Evolutionary conservation across 2,797 vertebrate species (phyloP).

Genomic region (Melanotaenia maccullochi): DNA sequence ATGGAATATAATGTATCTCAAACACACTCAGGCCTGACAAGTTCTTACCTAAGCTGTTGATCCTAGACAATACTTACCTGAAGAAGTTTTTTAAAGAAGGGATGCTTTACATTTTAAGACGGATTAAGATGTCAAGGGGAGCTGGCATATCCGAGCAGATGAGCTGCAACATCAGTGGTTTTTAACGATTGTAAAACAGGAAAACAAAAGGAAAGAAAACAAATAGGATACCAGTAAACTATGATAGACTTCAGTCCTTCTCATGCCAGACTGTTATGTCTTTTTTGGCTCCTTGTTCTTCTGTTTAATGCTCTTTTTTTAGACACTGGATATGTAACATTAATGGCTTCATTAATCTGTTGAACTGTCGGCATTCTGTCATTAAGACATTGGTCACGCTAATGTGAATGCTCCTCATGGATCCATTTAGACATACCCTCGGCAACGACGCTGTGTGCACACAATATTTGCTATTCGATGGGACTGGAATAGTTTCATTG

Average conservation of each 20-base stretch:
- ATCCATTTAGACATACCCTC: not conserved
- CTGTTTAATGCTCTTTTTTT: not conserved
- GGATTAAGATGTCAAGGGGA: too few relatives aligned
- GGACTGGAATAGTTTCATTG: not conserved
- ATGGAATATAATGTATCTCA: constrained; percentile 23
- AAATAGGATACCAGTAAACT: not conserved
- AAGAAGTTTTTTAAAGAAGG: too few relatives aligned
- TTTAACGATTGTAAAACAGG: too few relatives aligned
- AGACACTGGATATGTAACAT: not conserved
- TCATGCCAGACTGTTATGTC: not conserved
- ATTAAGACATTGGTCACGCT: not conserved
- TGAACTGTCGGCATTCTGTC: not conserved
- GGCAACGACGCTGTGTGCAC: not conserved
- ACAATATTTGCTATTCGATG: not conserved
- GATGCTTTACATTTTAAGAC: too few relatives aligned
- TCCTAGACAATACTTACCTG: not conserved
- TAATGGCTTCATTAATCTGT: constrained; percentile 3
- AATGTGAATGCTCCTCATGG: not conserved
- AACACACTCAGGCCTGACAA: constrained; percentile 11
- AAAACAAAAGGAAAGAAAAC: not conserved
- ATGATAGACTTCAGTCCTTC: not conserved
- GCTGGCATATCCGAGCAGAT: too few relatives aligned
- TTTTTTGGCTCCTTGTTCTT: not conserved
- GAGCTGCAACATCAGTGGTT: too few relatives aligned
- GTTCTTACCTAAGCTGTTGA: constrained; percentile 15